Percentiles rank a stretch among this genome's conserved stretches.
Conservation (phyloP, 2,797 vertebrate genomes). For the Okamejei kenojei region DNA sequence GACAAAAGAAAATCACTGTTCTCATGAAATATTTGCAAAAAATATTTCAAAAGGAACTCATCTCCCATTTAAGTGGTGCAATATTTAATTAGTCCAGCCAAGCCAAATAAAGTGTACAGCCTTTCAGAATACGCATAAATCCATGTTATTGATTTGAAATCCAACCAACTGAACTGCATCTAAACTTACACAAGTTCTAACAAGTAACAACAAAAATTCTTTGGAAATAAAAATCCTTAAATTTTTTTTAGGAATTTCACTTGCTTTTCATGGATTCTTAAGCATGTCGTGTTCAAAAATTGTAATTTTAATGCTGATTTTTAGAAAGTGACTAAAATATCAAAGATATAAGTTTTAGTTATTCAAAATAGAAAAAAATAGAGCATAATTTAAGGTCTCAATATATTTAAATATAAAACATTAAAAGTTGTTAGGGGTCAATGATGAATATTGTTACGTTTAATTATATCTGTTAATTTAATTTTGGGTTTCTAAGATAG, state of each 20-base stretch:
- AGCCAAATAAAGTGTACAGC: conserved; percentile 23
- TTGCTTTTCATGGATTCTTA: neutral
- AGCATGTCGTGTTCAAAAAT: neutral
- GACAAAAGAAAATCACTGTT: conserved; percentile 11
- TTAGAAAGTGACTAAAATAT: neutral
- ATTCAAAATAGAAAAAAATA: neutral
- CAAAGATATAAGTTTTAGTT: neutral
- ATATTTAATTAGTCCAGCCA: conserved; percentile 10
- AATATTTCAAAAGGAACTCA: conserved; percentile 21
- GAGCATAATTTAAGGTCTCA: neutral
- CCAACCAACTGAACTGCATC: conserved; percentile 1
- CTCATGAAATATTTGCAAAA: conserved; percentile 27
- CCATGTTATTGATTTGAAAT: neutral
- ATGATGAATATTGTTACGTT: neutral
- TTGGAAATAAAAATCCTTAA: neutral
- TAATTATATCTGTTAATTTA: neutral
- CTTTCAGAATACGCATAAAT: conserved; percentile 19
- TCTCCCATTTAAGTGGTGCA: conserved; percentile 12
- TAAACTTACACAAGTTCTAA: neutral
- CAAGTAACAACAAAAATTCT: neutral
- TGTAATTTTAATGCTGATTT: neutral
- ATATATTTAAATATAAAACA: conserved; percentile 20
- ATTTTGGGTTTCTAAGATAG: conserved; percentile 13
- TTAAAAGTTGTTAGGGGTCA: neutral
- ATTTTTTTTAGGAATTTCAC: neutral